Evolutionary conservation across 2,113 vertebrate species (phyloP).

Genomic region (Eubucco bourcierii): DNA sequence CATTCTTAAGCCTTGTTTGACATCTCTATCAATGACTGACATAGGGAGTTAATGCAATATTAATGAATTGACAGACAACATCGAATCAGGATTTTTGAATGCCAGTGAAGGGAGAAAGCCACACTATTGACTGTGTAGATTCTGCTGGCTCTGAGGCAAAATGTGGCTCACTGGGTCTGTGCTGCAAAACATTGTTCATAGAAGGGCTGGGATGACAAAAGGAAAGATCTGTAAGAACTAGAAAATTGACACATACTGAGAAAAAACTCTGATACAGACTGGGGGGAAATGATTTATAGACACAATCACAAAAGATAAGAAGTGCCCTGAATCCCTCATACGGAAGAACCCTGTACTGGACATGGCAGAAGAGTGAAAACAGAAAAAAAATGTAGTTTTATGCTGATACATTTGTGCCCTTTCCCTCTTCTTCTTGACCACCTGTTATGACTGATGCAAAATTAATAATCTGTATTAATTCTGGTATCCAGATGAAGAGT

Average conservation of each 20-base stretch:
- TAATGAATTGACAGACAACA: background rate
- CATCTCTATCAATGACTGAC: background rate
- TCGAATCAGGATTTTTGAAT: background rate
- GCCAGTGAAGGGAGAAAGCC: background rate
- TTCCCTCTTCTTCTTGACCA: background rate
- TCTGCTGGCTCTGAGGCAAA: background rate
- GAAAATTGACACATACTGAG: background rate
- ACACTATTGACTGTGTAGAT: background rate
- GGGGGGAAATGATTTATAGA: background rate
- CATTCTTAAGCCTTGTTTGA: background rate
- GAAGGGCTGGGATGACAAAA: background rate
- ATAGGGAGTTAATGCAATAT: background rate
- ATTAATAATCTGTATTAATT: no score
- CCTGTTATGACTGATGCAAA: no score
- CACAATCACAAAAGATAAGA: background rate
- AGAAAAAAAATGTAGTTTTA: background rate
- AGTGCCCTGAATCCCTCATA: background rate
- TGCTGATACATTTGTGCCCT: accelerated
- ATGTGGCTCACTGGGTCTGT: background rate
- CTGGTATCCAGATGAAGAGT: no score
- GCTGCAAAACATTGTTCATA: background rate
- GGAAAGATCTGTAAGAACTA: background rate
- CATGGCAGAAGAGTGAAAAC: accelerated
- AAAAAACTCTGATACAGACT: background rate
- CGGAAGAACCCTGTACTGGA: background rate